Evolutionary conservation across 2,888 invertebrate species (phyloP).

Genomic region (Stomorhina lunata): DNA sequence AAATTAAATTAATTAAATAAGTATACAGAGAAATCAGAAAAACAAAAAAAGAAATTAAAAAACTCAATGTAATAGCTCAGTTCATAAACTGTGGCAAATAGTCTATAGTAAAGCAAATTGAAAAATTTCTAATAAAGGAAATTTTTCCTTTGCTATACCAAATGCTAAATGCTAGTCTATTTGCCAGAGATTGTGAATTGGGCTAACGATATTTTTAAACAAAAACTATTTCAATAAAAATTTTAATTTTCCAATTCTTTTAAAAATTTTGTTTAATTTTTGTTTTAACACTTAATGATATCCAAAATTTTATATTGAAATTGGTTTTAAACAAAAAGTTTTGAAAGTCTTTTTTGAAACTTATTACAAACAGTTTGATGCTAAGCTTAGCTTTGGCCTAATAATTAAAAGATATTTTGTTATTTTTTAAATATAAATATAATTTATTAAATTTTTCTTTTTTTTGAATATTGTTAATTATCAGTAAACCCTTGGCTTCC

Average conservation of each 20-base stretch:
- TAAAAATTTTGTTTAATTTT: too few relatives aligned
- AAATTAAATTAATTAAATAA: constrained; percentile 34
- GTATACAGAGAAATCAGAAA: background rate
- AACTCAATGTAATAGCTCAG: constrained; percentile 1
- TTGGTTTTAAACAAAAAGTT: too few relatives aligned
- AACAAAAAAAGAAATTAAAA: background rate
- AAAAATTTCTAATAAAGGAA: too few relatives aligned
- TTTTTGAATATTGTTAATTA: constrained; percentile 29
- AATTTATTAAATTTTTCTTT: constrained; percentile 58
- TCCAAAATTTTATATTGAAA: too few relatives aligned
- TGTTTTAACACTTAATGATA: too few relatives aligned
- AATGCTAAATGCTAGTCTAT: background rate
- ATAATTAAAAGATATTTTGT: constrained; percentile 37
- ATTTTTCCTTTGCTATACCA: too few relatives aligned
- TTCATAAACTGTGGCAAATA: too few relatives aligned
- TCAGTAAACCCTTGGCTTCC: constrained; percentile 63
- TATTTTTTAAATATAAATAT: constrained; percentile 45
- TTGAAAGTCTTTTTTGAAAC: constrained; percentile 5
- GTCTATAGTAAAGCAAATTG: too few relatives aligned
- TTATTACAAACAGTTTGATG: constrained; percentile 32
- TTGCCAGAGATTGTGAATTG: too few relatives aligned
- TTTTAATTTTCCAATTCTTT: too few relatives aligned
- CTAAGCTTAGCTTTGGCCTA: constrained; percentile 56
- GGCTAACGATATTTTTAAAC: too few relatives aligned
- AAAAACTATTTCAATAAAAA: too few relatives aligned